Evolutionary conservation across 2,888 invertebrate genomes (phyloP), one percentile per base, ranked within the genome.

Genomic region (Dichetophora obliterata): DNA sequence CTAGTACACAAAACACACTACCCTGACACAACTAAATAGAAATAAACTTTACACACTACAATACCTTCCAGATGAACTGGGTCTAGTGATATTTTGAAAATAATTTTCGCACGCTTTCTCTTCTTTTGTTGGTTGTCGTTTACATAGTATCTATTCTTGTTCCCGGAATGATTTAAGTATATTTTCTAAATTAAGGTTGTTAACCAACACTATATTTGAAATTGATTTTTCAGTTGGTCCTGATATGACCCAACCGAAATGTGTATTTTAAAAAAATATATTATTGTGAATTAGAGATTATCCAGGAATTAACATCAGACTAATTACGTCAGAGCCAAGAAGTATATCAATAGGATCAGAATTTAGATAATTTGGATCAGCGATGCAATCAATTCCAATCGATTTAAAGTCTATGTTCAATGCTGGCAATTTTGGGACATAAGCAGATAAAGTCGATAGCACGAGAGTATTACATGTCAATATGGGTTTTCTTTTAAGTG

Each of bases 191-290:
- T 74, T 75, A 9, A 59, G 24, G 24, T 74, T 77, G 61, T 77
- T 68, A 37, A 77, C 65, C 5, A 65, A 27, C 22, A 75, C 6
- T 34, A 8, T 63, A 57, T 43, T 54, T 43, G 66, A 1, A 22
- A 11, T n/a, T 16, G 8, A 27, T 16, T 22, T 16, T 11, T 75
- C 31, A 27, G 50, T 24, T 24, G 73, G 43, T 9, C 76, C 76
- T 59, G 70, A 78, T 27, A 78, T 66, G n/a, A 72, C 76, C 75
- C 78, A 78, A 48, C 75, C 76, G 34, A 76, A 76, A 14, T 52
- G 5, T 8, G 76, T 75, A n/a, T 76, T 76, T 76, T 76, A 76
- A 22, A 76, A 74, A 24, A 78, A 78, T 8, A 78, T 14, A 14
- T 68, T 22, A 19, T 75, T 69, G 16, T 72, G 75, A n/a, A 75